phyloP scores from a whole-genome alignment of 2,888 invertebrate genomes.

The Toxonevra muliebris region DNA sequence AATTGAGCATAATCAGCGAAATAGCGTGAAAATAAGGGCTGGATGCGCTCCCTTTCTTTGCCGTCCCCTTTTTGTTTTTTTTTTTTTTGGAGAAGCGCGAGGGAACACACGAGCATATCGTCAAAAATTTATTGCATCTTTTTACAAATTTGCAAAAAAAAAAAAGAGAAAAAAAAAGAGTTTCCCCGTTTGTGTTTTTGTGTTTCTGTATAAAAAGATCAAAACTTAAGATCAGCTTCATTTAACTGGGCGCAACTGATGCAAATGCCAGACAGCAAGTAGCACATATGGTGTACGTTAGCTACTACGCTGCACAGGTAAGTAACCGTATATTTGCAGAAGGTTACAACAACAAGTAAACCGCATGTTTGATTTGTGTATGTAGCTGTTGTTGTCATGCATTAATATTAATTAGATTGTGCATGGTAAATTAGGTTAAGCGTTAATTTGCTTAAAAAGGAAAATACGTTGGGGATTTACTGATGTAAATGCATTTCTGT shows the following conservation, averaged over 20 bases:
- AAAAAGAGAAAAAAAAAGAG: neutral
- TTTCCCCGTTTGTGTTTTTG: neutral
- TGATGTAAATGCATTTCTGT: no score
- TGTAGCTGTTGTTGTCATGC: neutral
- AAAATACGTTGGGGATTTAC: no score
- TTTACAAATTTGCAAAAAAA: slow-evolving; percentile 32
- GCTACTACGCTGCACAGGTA: no score
- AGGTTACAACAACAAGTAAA: no score
- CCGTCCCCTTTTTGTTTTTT: slow-evolving; percentile 7
- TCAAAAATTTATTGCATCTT: slow-evolving; percentile 43
- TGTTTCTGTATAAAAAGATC: slow-evolving; percentile 39
- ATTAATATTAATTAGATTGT: neutral
- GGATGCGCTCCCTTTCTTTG: slow-evolving; percentile 30
- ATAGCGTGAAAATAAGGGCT: slow-evolving; percentile 44
- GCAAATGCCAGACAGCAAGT: neutral
- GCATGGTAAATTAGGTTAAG: no score
- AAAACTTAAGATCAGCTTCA: slow-evolving; percentile 52
- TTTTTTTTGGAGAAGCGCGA: slow-evolving; percentile 4
- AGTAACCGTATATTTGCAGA: no score
- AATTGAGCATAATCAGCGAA: slow-evolving; percentile 44
- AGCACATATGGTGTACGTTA: slow-evolving; percentile 35
- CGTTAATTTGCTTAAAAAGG: no score
- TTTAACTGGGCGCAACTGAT: neutral
- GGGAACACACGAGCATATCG: slow-evolving; percentile 23
- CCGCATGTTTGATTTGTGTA: neutral